phyloP scores from a whole-genome alignment of 2,888 invertebrate species.

The Polymixis flavicincta region DNA sequence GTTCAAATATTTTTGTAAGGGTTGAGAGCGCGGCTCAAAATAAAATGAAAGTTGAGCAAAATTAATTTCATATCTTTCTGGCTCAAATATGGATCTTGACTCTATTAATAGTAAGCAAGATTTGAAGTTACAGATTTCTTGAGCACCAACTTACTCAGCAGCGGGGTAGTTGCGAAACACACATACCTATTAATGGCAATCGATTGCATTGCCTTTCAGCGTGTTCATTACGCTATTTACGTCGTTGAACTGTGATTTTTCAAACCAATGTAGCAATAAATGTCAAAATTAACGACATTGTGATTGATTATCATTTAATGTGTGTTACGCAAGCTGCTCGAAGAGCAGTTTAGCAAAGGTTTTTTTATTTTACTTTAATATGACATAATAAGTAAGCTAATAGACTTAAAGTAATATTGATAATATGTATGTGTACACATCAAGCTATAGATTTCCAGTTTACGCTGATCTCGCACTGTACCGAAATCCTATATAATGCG shows the following conservation, averaged over 20 bases:
- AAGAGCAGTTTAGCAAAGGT: background rate
- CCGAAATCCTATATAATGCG: no score
- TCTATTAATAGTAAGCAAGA: slow-evolving; percentile 9
- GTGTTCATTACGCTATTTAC: background rate
- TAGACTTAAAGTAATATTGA: no score
- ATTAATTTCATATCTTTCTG: slow-evolving; percentile 56
- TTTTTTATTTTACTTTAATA: no score
- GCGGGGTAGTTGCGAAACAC: background rate
- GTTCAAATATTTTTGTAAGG: slow-evolving; percentile 63
- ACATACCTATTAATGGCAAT: background rate
- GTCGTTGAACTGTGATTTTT: no score
- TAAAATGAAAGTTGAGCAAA: slow-evolving; percentile 46
- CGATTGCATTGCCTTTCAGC: background rate
- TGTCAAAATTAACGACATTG: background rate
- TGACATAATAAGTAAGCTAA: no score
- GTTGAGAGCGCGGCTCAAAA: slow-evolving; percentile 35
- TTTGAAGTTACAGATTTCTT: no score
- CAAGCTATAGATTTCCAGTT: no score
- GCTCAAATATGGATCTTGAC: slow-evolving; percentile 32
- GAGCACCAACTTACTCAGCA: no score
- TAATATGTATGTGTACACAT: no score
- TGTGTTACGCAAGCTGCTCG: no score
- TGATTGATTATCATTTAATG: background rate
- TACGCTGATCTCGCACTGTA: no score
- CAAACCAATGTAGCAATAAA: background rate